Conservation (phyloP, 1,140 invertebrate genomes). For the Myzus persicae region DNA sequence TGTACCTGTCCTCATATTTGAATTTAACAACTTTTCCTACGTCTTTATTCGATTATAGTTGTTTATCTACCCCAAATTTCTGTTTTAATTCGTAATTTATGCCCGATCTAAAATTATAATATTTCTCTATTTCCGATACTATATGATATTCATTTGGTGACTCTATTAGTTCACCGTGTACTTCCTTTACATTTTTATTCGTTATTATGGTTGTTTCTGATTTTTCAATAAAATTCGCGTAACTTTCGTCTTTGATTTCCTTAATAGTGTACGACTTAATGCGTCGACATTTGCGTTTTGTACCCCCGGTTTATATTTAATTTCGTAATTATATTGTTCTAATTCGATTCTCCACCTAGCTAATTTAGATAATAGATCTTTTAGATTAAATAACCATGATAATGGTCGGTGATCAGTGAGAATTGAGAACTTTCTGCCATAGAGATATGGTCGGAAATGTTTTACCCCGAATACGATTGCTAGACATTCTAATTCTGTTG, state of each 20-base stretch:
- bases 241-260: background rate
- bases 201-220: background rate
- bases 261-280: background rate
- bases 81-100: no score
- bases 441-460: slow-evolving; percentile 67
- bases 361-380: background rate
- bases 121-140: no score
- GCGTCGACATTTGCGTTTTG: slow-evolving; percentile 63
- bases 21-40: background rate
- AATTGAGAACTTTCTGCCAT: slow-evolving; percentile 65
- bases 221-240: background rate
- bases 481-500: no score
- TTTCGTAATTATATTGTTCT: slow-evolving; percentile 66
- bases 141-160: background rate
- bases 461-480: slow-evolving; percentile 65
- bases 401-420: slow-evolving; percentile 68
- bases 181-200: background rate
- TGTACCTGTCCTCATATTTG: background rate
- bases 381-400: slow-evolving; percentile 62
- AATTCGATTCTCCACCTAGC: slow-evolving; percentile 59
- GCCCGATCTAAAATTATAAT: no score
- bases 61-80: background rate
- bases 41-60: background rate
- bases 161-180: background rate
- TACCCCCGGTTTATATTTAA: slow-evolving; percentile 65